phyloP scores from a whole-genome alignment of 2,113 vertebrate genomes.

The Galbula dea region DNA sequence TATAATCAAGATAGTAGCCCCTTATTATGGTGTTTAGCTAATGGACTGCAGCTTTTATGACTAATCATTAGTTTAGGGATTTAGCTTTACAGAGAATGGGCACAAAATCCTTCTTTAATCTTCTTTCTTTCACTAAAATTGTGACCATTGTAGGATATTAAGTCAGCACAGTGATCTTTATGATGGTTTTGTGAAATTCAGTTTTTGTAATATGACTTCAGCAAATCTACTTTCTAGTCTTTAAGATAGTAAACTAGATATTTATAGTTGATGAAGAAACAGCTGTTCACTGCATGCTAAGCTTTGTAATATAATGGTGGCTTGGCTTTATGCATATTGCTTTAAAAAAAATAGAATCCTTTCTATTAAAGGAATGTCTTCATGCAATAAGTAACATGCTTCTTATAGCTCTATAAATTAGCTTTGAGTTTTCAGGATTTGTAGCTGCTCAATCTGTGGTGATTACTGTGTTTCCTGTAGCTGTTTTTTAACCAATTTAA shows the following conservation, averaged over 20 bases:
- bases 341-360: not conserved
- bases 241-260: not conserved
- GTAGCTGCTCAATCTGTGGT: not conserved
- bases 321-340: not conserved
- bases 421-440: not conserved
- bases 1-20: not conserved
- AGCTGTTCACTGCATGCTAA: not conserved
- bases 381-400: not conserved
- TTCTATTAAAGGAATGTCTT: not conserved
- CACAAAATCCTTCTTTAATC: conserved; percentile 60
- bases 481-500: not conserved
- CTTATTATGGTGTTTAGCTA: conserved; percentile 27
- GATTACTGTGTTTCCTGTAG: not conserved
- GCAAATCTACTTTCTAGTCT: not conserved
- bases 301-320: not conserved
- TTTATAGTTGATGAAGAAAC: not conserved
- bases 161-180: conserved; percentile 4
- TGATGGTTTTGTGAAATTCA: conserved; percentile 21
- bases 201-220: not conserved
- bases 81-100: not conserved
- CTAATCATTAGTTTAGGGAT: conserved; percentile 21
- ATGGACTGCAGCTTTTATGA: conserved; percentile 42
- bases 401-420: not conserved
- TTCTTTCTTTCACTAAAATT: conserved; percentile 36
- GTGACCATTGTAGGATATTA: conserved; percentile 17